Conservation (phyloP, 2,113 vertebrate species). For the Hiodon tergisus region DNA sequence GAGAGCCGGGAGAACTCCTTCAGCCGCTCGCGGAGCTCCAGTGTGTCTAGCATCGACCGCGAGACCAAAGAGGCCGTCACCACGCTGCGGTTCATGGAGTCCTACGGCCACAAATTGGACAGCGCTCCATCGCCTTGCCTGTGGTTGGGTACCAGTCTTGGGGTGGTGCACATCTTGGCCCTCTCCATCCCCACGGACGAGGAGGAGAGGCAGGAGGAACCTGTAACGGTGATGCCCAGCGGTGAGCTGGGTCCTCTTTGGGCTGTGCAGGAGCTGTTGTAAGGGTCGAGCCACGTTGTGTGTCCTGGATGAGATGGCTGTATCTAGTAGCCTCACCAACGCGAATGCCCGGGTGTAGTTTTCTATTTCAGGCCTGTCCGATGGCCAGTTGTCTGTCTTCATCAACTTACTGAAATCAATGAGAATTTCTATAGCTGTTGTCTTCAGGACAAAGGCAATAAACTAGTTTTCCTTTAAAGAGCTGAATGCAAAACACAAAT, state of each 20-base stretch:
- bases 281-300: neutral
- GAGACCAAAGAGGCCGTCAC: slow-evolving; percentile 93
- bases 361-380: too few species aligned
- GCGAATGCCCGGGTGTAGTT: too few species aligned
- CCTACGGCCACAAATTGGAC: slow-evolving; percentile 81
- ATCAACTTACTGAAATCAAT: too few species aligned
- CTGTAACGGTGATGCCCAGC: slow-evolving; percentile 76
- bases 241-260: slow-evolving; percentile 65
- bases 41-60: slow-evolving; percentile 94
- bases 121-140: slow-evolving; percentile 75
- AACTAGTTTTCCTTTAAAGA: too few species aligned
- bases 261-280: neutral
- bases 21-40: slow-evolving; percentile 94
- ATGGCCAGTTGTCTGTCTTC: too few species aligned
- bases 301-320: neutral
- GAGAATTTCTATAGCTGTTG: too few species aligned
- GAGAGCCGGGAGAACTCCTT: slow-evolving; percentile 94
- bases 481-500: too few species aligned
- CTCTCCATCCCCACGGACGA: slow-evolving; percentile 79
- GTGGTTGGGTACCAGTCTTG: slow-evolving; percentile 93
- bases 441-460: too few species aligned
- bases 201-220: slow-evolving; percentile 83
- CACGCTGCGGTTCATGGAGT: slow-evolving; percentile 87
- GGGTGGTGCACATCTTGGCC: slow-evolving; percentile 82
- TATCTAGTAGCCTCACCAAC: too few species aligned